Evolutionary conservation across 1,140 invertebrate genomes (phyloP).

Genomic region (Coenobita brevimanus): DNA sequence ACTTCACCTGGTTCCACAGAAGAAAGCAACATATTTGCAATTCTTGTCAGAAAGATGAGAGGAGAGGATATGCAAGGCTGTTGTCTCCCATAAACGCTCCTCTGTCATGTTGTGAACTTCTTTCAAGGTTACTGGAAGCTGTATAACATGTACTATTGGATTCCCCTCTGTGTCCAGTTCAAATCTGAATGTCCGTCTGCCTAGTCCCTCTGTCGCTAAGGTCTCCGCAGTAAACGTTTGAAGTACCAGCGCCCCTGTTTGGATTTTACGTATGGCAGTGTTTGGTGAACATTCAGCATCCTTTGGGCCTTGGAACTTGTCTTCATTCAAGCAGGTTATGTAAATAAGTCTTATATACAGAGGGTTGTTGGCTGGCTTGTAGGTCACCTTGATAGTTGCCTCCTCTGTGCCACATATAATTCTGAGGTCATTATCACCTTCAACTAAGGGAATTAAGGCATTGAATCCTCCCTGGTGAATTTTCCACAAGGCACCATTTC

Average conservation of each 20-base stretch:
- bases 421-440: constrained; percentile 48
- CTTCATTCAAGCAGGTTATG: constrained; percentile 78
- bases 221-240: constrained; percentile 92
- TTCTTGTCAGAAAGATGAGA: constrained; percentile 78
- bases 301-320: constrained; percentile 85
- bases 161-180: constrained; percentile 73
- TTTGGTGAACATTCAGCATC: constrained; percentile 81
- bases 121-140: constrained; percentile 81
- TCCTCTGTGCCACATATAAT: constrained; percentile 61
- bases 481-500: constrained; percentile 56
- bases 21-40: constrained; percentile 90
- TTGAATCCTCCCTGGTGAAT: constrained; percentile 54
- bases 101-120: constrained; percentile 84
- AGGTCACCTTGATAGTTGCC: constrained; percentile 36
- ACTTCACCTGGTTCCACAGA: constrained; percentile 82
- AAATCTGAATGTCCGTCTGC: constrained; percentile 87
- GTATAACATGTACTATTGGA: constrained; percentile 78
- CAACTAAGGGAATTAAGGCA: constrained; percentile 53
- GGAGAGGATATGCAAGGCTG: constrained; percentile 85
- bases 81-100: constrained; percentile 87
- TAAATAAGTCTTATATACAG: constrained; percentile 75
- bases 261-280: constrained; percentile 84
- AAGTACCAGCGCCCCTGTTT: constrained; percentile 84
- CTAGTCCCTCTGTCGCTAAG: constrained; percentile 85
- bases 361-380: constrained; percentile 59